Evolutionary conservation across 1,140 invertebrate genomes (phyloP), one percentile per base, ranked within the genome.

Genomic region (Drosophila nigrodunni): DNA sequence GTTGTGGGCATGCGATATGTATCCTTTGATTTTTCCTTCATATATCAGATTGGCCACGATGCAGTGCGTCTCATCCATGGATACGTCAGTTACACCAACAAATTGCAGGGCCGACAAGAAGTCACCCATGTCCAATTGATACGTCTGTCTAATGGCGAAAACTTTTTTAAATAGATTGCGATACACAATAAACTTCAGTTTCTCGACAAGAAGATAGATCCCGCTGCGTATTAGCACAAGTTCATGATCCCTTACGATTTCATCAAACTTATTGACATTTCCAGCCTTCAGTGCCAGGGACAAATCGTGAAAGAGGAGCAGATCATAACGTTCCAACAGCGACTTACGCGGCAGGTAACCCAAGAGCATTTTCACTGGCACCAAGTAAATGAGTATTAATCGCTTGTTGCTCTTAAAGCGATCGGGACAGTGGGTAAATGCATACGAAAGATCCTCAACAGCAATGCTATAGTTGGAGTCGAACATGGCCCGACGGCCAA

Each of bases 151-250:
- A 8, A 97, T 95, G 11, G 97, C 92, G 92, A 97, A 97, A 80
- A 99, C 97, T 95, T 98, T 98, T 87, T 98, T 98, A 89, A 99
- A 99, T 25, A 99, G 94, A 94, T 99, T 99, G 72, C 98, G 95
- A 91, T 99, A 99, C 0, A 98, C 97, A 47, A 98, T 97, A 52
- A 98, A 96, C 92, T 98, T 98, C 0, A 99, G 93, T 92, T 99
- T 99, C 90, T 99, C 98, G 7, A 99, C 95, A 89, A 99, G 98
- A 13, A 99, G 94, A 93, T 98, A 99, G 83, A 99, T 98, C 39
- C 98, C 98, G 87, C 96, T 98, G 80, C 96, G 96, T 61, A 99
- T 99, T 77, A 99, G 98, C 91, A 99, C 99, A 0, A 94, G 93
- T 93, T 99, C 97, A 86, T 99, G 96, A 47, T 95, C 94, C 72